Base-by-base conservation (phyloP, 2,113 vertebrate genomes). In the Cepphus grylle region DNA sequence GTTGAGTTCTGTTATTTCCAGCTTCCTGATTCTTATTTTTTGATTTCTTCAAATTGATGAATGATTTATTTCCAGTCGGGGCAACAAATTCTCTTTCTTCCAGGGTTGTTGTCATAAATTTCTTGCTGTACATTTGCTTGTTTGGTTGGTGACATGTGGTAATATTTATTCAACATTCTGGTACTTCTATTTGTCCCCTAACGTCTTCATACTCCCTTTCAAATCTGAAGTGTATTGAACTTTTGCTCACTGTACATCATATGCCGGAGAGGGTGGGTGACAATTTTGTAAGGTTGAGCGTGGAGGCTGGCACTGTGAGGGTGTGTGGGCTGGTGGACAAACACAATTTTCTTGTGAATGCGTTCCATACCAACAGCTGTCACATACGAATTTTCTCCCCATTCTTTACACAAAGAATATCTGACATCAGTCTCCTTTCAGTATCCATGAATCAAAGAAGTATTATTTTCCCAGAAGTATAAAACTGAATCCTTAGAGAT, bases 181-280 rank as follows among this genome's bases (percentile, higher is more conserved):
- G 79, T 89, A 69, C 69, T 94, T 94, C 56, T 82, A 29, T 78
- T 95, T 97, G 73, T 95, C 4, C 9, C 20, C 27, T 69, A 71
- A 86, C n/a, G 94, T 88, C 67, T 94, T 92, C 59, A 53, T 49
- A 65, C 50, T 96, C 17, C n/a, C 56, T 94, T 96, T 95, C 71
- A 79, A 88, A 93, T 88, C 30, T 79, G 86, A 95, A 93, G 79
- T 32, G 16, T 62, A 81, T 82, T 97, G 93, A 97, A 73, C 88
- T 95, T 86, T 92, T 95, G 12, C 10, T 86, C 29, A 27, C 8
- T 45, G 22, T 79, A 43, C 16, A 70, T 88, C 81, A 84, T 30
- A 67, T 86, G 77, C 73, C 58, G 93, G 88, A 88, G 36, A 73
- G 50, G 26, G 43, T 45, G n/a, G 58, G 74, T 93, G 84, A 62